Conservation (phyloP, 2,113 vertebrate species). For the Caretta caretta region DNA sequence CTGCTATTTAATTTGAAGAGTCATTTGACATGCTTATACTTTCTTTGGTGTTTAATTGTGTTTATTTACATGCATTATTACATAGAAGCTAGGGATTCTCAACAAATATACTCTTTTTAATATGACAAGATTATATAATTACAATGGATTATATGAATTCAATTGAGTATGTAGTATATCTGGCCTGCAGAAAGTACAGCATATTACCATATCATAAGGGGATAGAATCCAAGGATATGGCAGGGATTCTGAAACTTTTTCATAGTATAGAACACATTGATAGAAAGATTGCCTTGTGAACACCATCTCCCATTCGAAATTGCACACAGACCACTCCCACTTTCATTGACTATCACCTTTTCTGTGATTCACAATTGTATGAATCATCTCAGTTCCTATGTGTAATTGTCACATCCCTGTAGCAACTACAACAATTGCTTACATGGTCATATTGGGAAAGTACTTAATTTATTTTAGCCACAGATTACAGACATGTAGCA, state of each 20-base stretch:
- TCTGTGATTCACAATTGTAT: background rate
- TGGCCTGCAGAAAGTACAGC: background rate
- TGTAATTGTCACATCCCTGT: conserved; percentile 1
- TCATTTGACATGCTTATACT: background rate
- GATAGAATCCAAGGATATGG: background rate
- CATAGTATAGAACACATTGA: background rate
- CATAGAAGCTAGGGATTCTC: background rate
- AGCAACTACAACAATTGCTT: background rate
- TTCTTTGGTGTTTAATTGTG: conserved; percentile 36
- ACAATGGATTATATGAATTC: background rate
- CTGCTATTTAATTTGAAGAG: background rate
- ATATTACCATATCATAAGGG: background rate
- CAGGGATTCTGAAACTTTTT: background rate
- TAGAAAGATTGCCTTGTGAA: background rate
- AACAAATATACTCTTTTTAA: background rate
- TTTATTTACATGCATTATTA: conserved; percentile 4
- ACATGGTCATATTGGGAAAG: background rate
- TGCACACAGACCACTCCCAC: background rate
- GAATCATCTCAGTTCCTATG: background rate
- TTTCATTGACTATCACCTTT: background rate
- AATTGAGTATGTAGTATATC: background rate
- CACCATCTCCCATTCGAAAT: background rate
- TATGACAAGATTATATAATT: background rate
- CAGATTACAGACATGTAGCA: background rate
- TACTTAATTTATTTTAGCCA: background rate